Percentiles rank a stretch among this genome's conserved stretches.
Conservation (phyloP, 2,113 vertebrate genomes). For the Trachemys scripta region DNA sequence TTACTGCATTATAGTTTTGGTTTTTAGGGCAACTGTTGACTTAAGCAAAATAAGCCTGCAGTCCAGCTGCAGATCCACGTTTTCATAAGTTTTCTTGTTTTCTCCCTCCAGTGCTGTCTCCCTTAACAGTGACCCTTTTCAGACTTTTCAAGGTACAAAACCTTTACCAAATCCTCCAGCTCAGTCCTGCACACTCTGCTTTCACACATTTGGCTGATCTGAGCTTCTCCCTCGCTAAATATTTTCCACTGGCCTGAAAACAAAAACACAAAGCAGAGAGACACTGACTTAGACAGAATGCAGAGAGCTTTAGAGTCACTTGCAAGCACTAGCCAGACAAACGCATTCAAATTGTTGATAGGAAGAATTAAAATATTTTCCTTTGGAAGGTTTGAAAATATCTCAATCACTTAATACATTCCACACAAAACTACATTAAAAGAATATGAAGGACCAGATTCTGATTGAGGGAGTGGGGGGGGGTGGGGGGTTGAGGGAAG, state of each 20-base stretch:
- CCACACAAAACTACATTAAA: slow-evolving; percentile 28
- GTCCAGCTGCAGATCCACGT: slow-evolving; percentile 83
- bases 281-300: slow-evolving; percentile 37
- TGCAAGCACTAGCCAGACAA: slow-evolving; percentile 38
- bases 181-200: slow-evolving; percentile 84
- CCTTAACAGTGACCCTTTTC: slow-evolving; percentile 86
- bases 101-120: slow-evolving; percentile 64
- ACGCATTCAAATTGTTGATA: slow-evolving; percentile 30
- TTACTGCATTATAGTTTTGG: slow-evolving; percentile 78
- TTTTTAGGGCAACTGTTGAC: slow-evolving; percentile 79
- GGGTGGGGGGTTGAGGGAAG: neutral
- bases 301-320: neutral
- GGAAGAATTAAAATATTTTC: neutral
- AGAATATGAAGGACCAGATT: slow-evolving; percentile 32
- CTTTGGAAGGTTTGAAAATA: neutral
- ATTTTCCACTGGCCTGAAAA: slow-evolving; percentile 88
- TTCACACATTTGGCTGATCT: slow-evolving; percentile 87
- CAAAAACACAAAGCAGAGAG: slow-evolving; percentile 63
- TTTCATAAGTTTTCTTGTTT: slow-evolving; percentile 76
- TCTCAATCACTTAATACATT: neutral
- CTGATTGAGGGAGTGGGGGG: neutral
- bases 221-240: slow-evolving; percentile 86
- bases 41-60: slow-evolving; percentile 82
- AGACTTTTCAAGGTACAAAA: slow-evolving; percentile 86
- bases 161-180: slow-evolving; percentile 86